phyloP scores from a whole-genome alignment of 2,113 vertebrate species.

The Cyanoliseus patagonus region DNA sequence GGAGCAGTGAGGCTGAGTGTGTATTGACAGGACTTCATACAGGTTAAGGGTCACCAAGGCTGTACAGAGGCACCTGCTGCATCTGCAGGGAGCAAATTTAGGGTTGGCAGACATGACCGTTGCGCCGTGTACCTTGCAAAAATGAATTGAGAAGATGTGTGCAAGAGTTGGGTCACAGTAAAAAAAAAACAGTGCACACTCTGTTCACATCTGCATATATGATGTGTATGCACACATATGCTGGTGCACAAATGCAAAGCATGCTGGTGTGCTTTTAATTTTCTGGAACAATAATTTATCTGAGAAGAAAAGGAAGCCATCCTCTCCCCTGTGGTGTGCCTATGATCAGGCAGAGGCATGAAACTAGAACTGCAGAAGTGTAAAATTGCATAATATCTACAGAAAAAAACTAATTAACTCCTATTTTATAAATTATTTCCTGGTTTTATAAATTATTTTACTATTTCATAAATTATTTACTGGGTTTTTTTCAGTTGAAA shows the following conservation, averaged over 20 bases:
- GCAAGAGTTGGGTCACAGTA: background rate
- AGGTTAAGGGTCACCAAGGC: background rate
- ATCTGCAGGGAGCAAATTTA: background rate
- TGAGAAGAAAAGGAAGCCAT: background rate
- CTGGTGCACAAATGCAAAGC: background rate
- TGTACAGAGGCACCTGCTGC: background rate
- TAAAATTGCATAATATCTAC: background rate
- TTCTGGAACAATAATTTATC: background rate
- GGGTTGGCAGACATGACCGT: background rate
- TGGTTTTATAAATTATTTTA: background rate
- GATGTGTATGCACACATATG: too few relatives aligned
- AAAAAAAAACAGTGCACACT: background rate
- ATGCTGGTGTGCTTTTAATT: background rate
- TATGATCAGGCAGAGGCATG: background rate
- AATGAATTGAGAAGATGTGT: accelerated
- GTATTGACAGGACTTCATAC: background rate
- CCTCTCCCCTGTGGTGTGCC: too few relatives aligned
- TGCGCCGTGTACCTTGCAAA: background rate
- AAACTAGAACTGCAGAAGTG: background rate
- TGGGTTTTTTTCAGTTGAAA: background rate
- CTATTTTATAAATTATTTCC: background rate
- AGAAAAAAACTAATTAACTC: background rate
- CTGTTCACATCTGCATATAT: background rate
- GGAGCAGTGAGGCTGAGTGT: background rate
- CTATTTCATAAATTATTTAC: background rate